phyloP scores from a whole-genome alignment of 1,140 invertebrate genomes.

The Ceratina japonica region DNA sequence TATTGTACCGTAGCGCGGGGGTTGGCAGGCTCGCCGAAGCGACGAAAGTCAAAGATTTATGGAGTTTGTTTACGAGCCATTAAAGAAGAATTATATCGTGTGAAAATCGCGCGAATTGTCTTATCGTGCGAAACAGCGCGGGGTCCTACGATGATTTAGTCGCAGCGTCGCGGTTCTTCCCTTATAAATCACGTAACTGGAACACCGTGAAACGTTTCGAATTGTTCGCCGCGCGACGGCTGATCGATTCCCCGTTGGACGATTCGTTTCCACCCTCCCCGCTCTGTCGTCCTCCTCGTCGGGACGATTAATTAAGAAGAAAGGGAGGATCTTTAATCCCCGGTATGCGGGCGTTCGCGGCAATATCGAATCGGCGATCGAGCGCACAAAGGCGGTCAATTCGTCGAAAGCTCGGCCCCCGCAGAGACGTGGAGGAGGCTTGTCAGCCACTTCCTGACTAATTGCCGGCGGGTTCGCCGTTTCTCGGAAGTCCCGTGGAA shows the following conservation, averaged over 20 bases:
- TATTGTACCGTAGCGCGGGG: neutral
- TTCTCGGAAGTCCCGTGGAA: slow-evolving; percentile 64
- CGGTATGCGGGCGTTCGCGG: slow-evolving; percentile 33
- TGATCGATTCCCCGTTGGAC: neutral
- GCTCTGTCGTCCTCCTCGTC: neutral
- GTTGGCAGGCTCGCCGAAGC: slow-evolving; percentile 1
- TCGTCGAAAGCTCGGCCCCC: slow-evolving; percentile 53
- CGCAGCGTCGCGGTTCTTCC: neutral
- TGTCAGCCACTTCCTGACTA: slow-evolving; percentile 69
- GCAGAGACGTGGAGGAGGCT: slow-evolving; percentile 55
- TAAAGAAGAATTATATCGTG: slow-evolving; percentile 42
- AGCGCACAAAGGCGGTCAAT: slow-evolving; percentile 49
- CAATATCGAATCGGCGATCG: slow-evolving; percentile 46
- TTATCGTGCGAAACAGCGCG: slow-evolving; percentile 34
- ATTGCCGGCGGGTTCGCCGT: slow-evolving; percentile 62
- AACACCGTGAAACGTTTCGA: neutral
- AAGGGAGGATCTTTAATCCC: slow-evolving; percentile 44
- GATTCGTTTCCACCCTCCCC: neutral
- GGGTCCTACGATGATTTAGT: slow-evolving; percentile 33
- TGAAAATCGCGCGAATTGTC: slow-evolving; percentile 39
- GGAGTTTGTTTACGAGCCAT: slow-evolving; percentile 42
- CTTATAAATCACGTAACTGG: neutral
- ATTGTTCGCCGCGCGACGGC: neutral
- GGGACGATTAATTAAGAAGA: slow-evolving; percentile 40
- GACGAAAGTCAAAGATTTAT: slow-evolving; percentile 36